Evolutionary conservation across 2,888 invertebrate genomes (phyloP).

Genomic region (Eupithecia exiguata): DNA sequence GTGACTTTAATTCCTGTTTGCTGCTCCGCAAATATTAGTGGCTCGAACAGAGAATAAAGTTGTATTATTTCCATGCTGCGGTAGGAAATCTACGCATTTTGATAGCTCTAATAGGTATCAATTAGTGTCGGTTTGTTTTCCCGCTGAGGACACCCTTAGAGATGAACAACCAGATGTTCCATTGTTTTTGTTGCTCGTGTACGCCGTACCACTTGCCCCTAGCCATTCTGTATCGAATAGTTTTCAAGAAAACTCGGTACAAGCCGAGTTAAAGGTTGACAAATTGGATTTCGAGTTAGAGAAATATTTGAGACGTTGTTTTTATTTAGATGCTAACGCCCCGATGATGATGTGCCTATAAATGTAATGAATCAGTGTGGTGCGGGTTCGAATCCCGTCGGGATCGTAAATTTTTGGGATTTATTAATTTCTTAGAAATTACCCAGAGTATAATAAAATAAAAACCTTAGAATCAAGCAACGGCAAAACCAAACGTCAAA

Average conservation of each 20-base stretch:
- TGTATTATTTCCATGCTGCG: not conserved
- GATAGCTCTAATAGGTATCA: not conserved
- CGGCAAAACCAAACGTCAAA: too few relatives aligned
- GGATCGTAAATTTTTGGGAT: too few relatives aligned
- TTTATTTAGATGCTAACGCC: not conserved
- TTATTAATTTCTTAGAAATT: too few relatives aligned
- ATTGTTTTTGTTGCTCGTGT: not conserved
- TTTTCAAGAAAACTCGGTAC: not conserved
- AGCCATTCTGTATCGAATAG: conserved; percentile 6
- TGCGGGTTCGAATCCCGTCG: too few relatives aligned
- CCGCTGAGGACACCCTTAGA: too few relatives aligned
- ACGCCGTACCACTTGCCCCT: not conserved
- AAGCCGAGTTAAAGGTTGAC: conserved; percentile 8
- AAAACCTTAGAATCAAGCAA: too few relatives aligned
- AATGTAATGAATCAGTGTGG: not conserved
- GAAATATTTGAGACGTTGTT: not conserved
- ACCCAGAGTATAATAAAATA: too few relatives aligned
- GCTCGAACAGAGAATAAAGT: not conserved
- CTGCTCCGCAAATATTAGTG: not conserved
- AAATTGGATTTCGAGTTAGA: conserved; percentile 6
- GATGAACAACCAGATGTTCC: too few relatives aligned
- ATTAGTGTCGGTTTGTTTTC: not conserved
- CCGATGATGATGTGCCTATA: not conserved
- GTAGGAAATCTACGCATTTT: not conserved
- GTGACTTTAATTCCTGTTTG: not conserved